Percentiles rank a stretch among this genome's conserved stretches.
These are phyloP conservation scores for Pseudotriccus pelzelni DNA, from an alignment of 2,797 vertebrate species.

Conservation along the genomic window DNA sequence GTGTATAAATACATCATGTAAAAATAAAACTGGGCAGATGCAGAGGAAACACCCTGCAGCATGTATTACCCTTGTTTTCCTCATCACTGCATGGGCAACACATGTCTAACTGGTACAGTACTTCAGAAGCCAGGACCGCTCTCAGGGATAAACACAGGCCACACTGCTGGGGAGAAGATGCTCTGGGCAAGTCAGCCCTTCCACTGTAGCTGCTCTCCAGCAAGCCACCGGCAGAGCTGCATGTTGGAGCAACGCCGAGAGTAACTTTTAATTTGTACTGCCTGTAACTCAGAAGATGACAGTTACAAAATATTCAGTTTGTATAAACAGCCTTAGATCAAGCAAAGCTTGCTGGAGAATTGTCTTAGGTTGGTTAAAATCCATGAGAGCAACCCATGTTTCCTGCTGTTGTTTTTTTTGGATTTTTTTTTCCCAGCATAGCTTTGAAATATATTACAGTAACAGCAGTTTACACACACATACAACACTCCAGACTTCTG, in stretches of 20 bases:
- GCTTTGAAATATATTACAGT: slow-evolving; percentile 30
- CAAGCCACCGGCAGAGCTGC: background rate
- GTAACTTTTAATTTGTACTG: slow-evolving; percentile 17
- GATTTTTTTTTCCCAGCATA: background rate
- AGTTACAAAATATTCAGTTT: slow-evolving; percentile 1
- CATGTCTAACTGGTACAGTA: slow-evolving; percentile 30
- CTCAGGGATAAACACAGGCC: slow-evolving; percentile 15
- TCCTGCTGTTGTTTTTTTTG: slow-evolving; percentile 1
- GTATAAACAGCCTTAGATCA: slow-evolving; percentile 44
- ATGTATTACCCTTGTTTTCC: slow-evolving; percentile 64
- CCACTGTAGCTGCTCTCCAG: background rate
- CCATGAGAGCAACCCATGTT: background rate
- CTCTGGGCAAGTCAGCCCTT: background rate
- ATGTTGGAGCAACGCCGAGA: background rate
- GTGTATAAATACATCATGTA: slow-evolving; percentile 44
- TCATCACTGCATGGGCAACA: slow-evolving; percentile 58
- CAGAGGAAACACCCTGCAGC: slow-evolving; percentile 60
- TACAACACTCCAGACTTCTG: background rate
- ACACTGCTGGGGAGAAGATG: background rate
- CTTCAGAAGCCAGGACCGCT: background rate
- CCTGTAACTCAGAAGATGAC: background rate
- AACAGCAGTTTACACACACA: background rate
- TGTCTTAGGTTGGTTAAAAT: slow-evolving; percentile 38
- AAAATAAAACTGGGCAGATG: slow-evolving; percentile 70
- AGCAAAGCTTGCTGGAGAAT: slow-evolving; percentile 17